These are phyloP conservation scores for Caenorhabditis sp. DNA, from an alignment of 2,888 invertebrate genomes.

Conservation along the genomic window DNA sequence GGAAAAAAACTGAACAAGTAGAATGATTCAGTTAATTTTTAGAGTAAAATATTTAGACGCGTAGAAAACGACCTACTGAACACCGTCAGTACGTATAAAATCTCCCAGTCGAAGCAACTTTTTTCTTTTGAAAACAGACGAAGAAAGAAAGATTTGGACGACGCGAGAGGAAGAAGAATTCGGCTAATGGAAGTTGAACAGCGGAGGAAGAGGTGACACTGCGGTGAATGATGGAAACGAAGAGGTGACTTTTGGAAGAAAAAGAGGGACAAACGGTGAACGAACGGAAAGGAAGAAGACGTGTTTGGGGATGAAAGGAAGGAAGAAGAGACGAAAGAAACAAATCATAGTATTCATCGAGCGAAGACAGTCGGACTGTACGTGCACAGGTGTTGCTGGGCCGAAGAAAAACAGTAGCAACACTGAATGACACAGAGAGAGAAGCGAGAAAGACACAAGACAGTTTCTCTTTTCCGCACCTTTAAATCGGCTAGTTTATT, in stretches of 20 bases:
- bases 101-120: neutral
- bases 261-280: conserved; percentile 39
- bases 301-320: too few relatives aligned
- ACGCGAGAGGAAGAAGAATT: conserved; percentile 2
- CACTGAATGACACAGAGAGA: neutral
- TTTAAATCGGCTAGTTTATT: conserved; percentile 38
- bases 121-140: conserved; percentile 1
- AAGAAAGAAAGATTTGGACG: conserved; percentile 5
- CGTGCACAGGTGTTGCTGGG: conserved; percentile 41
- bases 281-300: conserved; percentile 27
- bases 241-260: conserved; percentile 53
- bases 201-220: conserved; percentile 48
- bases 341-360: conserved; percentile 48
- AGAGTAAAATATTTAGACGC: too few relatives aligned
- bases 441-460: neutral
- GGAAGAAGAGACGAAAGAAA: conserved; percentile 28
- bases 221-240: conserved; percentile 51
- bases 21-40: neutral
- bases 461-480: conserved; percentile 16
- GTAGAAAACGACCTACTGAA: too few relatives aligned
- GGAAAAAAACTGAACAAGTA: neutral
- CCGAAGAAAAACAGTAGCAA: neutral
- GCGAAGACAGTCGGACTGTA: conserved; percentile 8
- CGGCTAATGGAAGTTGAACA: conserved; percentile 56
- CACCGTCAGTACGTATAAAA: neutral